Evolutionary conservation across 2,113 vertebrate species (phyloP), one percentile per base, ranked within the genome.

Genomic region (Xiphophorus couchianus): DNA sequence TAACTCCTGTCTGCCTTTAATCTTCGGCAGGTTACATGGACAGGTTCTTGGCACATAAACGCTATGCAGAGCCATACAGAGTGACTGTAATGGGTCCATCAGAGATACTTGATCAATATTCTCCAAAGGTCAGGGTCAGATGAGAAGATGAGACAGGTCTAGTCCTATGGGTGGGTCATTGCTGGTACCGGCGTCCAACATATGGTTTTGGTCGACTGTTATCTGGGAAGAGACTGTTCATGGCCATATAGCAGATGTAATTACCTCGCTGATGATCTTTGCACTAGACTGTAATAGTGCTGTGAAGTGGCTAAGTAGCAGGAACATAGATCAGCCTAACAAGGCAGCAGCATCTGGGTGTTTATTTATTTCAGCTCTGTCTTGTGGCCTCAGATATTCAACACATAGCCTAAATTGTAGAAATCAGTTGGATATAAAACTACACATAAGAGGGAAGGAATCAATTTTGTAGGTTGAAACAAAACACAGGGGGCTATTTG

Each of bases 191-290:
- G 62, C 0, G 71, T 44, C 63, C n/a, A 72, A 66, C 12, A 51
- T 76, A 71, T 62, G 51, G 30, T 69, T 71, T 65, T 15, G 76
- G 73, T 33, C 42, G 66, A 66, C 69, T 30, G 58, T 29, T 15
- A 54, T 73, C 73, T 82, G 71, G 72, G 62, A 48, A 17, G 63
- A 58, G 62, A 33, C 60, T 35, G 73, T 60, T 76, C 84, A 33
- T 44, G 74, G 78, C 83, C 79, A 80, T 82, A 82, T 66, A 73
- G 80, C 89, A 84, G 88, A 91, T 90, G 81, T 84, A 90, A 89
- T 90, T 88, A 90, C 84, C 84, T 84, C 78, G 78, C 78, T 90
- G 87, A 86, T 90, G 85, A 92, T 85, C 63, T 67, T 58, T 83
- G 4, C 85, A 76, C 83, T 61, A 27, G 80, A 87, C 33, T 65